These are phyloP conservation scores for Taurulus bubalis DNA, from an alignment of 2,113 vertebrate genomes.

Conservation along the genomic window DNA sequence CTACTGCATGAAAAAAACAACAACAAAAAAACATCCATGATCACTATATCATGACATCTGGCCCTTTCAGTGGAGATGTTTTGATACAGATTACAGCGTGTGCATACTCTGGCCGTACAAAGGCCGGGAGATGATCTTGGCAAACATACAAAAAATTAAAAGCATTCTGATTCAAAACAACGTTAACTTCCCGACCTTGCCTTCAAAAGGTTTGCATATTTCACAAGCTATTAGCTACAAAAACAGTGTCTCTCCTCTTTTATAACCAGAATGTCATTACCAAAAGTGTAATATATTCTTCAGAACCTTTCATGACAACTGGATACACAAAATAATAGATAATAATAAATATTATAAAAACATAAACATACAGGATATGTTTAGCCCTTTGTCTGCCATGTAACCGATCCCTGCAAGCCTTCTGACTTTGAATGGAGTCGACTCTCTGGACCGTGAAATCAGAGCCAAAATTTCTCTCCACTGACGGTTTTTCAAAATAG, in stretches of 20 bases:
- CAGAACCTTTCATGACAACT: not conserved
- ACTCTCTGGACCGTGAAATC: slow-evolving; percentile 17
- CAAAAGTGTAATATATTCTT: not conserved
- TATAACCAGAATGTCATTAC: not conserved
- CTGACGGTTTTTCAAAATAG: slow-evolving; percentile 8
- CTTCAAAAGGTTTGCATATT: too few relatives aligned
- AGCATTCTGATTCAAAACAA: not conserved
- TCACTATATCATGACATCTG: too few relatives aligned
- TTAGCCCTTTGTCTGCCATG: not conserved
- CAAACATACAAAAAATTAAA: not conserved
- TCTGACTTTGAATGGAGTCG: not conserved
- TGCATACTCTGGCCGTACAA: too few relatives aligned
- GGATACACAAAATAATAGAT: not conserved
- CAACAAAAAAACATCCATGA: too few relatives aligned
- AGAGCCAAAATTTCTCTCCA: not conserved
- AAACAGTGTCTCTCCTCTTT: not conserved
- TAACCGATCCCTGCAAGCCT: not conserved
- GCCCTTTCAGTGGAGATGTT: too few relatives aligned
- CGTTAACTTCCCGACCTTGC: not conserved
- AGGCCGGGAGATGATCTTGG: too few relatives aligned
- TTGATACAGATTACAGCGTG: too few relatives aligned
- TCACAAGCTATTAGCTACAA: not conserved
- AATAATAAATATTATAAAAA: too few relatives aligned
- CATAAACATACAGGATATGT: not conserved
- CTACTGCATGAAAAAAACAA: too few relatives aligned